These are phyloP conservation scores for Eptatretus atami DNA, from an alignment of 2,797 vertebrate species.

Conservation along the genomic window DNA sequence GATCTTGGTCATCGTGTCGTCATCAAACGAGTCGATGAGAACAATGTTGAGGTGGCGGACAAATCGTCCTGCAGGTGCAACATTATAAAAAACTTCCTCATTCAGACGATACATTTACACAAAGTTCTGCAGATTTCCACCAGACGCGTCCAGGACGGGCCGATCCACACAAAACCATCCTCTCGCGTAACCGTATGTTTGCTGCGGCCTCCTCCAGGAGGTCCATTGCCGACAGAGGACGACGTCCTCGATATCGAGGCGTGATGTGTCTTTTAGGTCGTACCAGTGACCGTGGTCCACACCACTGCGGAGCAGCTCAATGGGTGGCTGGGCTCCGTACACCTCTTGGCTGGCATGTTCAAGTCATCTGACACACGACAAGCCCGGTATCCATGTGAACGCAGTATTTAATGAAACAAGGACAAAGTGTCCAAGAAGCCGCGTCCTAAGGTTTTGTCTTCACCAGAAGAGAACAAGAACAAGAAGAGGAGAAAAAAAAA, in stretches of 20 bases:
- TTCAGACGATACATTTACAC: too few species aligned
- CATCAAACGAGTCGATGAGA: slow-evolving; percentile 43
- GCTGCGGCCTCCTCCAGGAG: slow-evolving; percentile 61
- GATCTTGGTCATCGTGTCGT: slow-evolving; percentile 44
- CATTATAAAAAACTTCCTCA: background rate
- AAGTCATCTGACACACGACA: slow-evolving; percentile 30
- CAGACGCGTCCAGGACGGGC: too few species aligned
- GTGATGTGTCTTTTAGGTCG: slow-evolving; percentile 41
- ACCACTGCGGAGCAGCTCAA: slow-evolving; percentile 55
- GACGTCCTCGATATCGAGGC: slow-evolving; percentile 29
- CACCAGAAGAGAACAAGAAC: too few species aligned
- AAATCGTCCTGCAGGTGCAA: slow-evolving; percentile 31
- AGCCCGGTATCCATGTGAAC: too few species aligned
- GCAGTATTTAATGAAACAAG: too few species aligned
- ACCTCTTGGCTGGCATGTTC: slow-evolving; percentile 78
- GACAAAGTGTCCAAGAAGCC: too few species aligned
- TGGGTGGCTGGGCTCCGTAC: slow-evolving; percentile 66
- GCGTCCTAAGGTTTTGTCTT: too few species aligned
- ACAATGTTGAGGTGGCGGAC: slow-evolving; percentile 50
- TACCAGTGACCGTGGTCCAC: slow-evolving; percentile 69
- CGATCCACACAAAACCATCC: too few species aligned
- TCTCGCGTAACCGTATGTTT: slow-evolving; percentile 42
- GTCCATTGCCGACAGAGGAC: slow-evolving; percentile 55
- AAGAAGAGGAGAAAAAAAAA: too few species aligned
- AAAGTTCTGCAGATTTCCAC: too few species aligned